Evolutionary conservation across 2,797 vertebrate genomes (phyloP).

Genomic region (Danionella dracula): DNA sequence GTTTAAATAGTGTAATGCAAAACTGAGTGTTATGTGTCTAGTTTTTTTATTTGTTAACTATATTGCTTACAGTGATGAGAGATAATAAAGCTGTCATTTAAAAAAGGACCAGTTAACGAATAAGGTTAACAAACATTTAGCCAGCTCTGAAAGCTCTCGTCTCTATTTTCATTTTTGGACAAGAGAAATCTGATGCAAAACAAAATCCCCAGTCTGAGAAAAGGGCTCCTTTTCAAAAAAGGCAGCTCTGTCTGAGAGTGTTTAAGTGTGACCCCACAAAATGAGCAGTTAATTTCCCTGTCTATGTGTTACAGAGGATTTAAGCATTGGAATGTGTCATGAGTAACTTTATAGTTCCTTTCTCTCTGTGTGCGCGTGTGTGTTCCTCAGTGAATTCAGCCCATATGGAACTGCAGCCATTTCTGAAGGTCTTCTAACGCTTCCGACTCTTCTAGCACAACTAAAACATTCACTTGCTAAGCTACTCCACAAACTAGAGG

Average conservation of each 20-base stretch:
- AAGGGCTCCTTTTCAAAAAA: constrained; percentile 5
- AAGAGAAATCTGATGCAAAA: neutral
- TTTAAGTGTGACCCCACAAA: constrained; percentile 39
- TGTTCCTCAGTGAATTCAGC: constrained; percentile 44
- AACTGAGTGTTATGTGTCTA: too few species aligned
- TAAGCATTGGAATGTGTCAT: constrained; percentile 43
- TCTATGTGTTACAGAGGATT: constrained; percentile 36
- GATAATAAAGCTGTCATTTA: too few species aligned
- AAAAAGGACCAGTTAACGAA: too few species aligned
- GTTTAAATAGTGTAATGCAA: too few species aligned
- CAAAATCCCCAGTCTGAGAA: neutral
- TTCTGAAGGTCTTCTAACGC: constrained; percentile 23
- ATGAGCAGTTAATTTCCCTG: constrained; percentile 42
- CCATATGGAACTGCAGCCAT: constrained; percentile 37
- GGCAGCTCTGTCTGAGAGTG: constrained; percentile 30
- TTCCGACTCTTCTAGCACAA: neutral
- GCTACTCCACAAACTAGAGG: neutral
- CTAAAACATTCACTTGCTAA: too few species aligned
- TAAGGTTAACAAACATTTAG: neutral
- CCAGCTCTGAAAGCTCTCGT: neutral
- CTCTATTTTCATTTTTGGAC: neutral
- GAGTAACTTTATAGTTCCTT: constrained; percentile 43
- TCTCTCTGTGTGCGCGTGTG: constrained; percentile 37
- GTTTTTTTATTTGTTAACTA: too few species aligned
- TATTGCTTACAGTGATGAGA: too few species aligned